Conservation (phyloP, 1,140 invertebrate species). For the Calephelis nemesis region DNA sequence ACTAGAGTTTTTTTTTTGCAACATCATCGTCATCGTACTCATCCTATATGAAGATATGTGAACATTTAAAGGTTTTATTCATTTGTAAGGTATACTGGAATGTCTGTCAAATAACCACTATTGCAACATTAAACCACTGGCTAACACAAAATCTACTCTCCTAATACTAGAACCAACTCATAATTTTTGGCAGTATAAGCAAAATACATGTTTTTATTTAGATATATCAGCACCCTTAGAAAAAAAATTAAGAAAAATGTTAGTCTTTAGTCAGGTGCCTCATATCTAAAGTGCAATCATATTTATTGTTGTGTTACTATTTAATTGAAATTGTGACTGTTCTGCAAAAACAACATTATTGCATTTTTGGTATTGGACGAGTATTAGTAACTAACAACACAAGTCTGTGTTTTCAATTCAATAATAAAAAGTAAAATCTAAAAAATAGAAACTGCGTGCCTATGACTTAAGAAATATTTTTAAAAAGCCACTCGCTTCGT, state of each 20-base stretch:
- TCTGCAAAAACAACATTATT: too few relatives aligned
- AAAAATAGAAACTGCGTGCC: too few relatives aligned
- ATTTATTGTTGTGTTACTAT: background rate
- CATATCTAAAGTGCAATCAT: conserved; percentile 9
- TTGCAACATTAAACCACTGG: background rate
- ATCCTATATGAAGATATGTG: background rate
- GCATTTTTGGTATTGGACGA: too few relatives aligned
- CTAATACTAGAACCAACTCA: conserved; percentile 2
- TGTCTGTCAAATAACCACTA: conserved; percentile 11
- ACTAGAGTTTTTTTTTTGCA: too few relatives aligned
- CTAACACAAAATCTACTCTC: background rate
- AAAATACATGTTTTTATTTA: conserved; percentile 1
- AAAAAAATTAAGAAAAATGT: background rate
- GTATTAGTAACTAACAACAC: too few relatives aligned
- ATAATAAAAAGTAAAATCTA: too few relatives aligned
- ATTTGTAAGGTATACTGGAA: background rate
- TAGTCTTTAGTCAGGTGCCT: conserved; percentile 9
- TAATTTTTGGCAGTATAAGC: conserved; percentile 16
- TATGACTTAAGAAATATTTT: too few relatives aligned
- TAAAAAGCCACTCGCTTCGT: too few relatives aligned
- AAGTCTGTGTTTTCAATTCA: too few relatives aligned
- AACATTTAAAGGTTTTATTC: background rate
- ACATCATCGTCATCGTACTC: too few relatives aligned
- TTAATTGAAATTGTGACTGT: too few relatives aligned
- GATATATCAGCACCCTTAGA: conserved; percentile 4